A percentile compares a stretch with the other conserved stretches of the same genome.
Conservation (phyloP, 2,113 vertebrate genomes). For the Catharus fuscescens region DNA sequence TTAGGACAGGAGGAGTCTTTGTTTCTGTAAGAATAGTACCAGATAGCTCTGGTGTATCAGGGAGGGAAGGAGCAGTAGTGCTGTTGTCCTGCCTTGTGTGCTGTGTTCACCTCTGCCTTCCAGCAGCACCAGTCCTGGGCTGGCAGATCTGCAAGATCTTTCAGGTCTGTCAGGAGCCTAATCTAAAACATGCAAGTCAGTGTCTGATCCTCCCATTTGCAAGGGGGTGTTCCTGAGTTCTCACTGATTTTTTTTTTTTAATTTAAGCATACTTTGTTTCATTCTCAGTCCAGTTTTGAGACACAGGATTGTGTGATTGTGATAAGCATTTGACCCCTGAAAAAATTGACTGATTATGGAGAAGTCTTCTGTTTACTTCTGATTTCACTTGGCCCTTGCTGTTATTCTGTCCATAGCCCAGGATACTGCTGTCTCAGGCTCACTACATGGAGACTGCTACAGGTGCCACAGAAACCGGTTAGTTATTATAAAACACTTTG, state of each 20-base stretch:
- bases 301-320: rapidly evolving
- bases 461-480: not conserved
- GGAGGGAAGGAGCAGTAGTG: not conserved
- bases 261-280: not conserved
- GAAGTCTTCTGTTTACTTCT: not conserved
- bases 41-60: not conserved
- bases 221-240: not conserved
- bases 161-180: not conserved
- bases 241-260: not conserved
- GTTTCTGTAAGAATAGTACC: rapidly evolving
- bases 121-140: rapidly evolving
- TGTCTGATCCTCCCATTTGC: not conserved
- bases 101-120: not conserved
- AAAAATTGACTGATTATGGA: not conserved
- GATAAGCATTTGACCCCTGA: not conserved
- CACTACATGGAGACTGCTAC: not conserved
- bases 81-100: rapidly evolving
- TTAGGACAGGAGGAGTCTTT: not conserved
- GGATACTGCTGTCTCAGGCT: not conserved
- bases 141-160: not conserved
- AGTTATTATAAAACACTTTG: not conserved
- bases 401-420: not conserved
- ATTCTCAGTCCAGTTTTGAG: not conserved
- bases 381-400: not conserved
- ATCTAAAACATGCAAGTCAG: not conserved